Evolutionary conservation across 92 coral and sea anemone species (phyloP).

Genomic region (Meandrina meandrites): DNA sequence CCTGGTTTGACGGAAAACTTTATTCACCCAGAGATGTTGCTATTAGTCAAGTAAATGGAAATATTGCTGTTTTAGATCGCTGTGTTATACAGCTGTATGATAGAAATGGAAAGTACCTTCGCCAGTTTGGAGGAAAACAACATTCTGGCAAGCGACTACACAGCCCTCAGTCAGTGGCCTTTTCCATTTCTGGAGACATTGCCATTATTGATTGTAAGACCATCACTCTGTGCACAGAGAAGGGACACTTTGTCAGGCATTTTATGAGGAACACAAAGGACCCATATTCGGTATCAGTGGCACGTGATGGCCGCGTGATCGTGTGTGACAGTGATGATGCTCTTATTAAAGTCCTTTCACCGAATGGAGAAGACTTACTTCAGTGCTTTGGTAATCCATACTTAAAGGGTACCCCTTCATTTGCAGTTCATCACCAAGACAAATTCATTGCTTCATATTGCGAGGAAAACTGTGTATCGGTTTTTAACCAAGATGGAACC

Average conservation of each 20-base stretch:
- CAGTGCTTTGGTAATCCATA: conserved; percentile 9
- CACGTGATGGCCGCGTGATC: conserved; percentile 1
- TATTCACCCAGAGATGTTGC: not conserved
- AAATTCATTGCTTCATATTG: conserved; percentile 16
- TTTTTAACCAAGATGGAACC: conserved; percentile 41
- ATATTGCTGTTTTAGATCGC: not conserved
- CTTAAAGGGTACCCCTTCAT: not conserved
- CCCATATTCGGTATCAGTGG: not conserved
- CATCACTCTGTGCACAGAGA: conserved; percentile 33
- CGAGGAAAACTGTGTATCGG: conserved; percentile 39
- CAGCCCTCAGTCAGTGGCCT: not conserved
- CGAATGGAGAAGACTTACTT: not conserved
- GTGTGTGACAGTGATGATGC: conserved; percentile 10
- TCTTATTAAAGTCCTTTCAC: not conserved
- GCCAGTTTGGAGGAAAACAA: not conserved
- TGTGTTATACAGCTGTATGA: not conserved
- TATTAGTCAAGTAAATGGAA: not conserved
- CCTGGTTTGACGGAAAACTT: not conserved
- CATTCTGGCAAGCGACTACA: not conserved
- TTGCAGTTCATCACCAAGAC: conserved; percentile 28
- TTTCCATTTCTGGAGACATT: not conserved
- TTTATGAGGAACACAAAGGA: not conserved
- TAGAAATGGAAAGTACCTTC: not conserved
- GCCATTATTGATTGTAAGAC: not conserved
- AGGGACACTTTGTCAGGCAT: conserved; percentile 50